These are phyloP conservation scores for Argyrosomus japonicus DNA, from an alignment of 2,113 vertebrate genomes.

Conservation along the genomic window DNA sequence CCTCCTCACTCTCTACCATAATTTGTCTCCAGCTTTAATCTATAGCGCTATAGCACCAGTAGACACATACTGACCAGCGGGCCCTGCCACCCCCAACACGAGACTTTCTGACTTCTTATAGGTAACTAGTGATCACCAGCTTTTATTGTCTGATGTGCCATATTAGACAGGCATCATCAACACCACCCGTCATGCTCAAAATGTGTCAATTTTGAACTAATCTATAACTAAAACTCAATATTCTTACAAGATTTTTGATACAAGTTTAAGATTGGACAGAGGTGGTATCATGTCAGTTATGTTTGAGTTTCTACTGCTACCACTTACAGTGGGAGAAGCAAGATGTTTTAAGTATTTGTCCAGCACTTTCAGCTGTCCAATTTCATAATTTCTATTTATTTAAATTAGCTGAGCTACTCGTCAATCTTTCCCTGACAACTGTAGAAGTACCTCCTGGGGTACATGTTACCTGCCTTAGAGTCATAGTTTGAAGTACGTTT, in stretches of 20 bases:
- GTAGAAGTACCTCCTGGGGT: neutral
- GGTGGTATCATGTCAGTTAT: neutral
- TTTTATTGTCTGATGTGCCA: neutral
- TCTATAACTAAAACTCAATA: neutral
- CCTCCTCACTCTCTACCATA: constrained; percentile 4
- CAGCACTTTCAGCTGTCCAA: neutral
- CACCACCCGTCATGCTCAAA: neutral
- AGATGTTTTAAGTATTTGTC: neutral
- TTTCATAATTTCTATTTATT: neutral
- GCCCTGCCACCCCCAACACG: neutral
- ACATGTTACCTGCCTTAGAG: neutral
- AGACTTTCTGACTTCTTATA: neutral
- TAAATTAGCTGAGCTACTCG: neutral
- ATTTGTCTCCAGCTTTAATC: constrained; percentile 23
- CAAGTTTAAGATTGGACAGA: neutral
- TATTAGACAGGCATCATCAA: neutral
- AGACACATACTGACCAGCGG: constrained; percentile 6
- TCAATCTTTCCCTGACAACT: neutral
- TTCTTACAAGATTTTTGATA: neutral
- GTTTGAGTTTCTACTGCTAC: neutral
- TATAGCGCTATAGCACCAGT: constrained; percentile 5
- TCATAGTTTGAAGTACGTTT: neutral
- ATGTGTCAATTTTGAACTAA: neutral
- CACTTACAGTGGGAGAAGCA: neutral
- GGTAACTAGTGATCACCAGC: too few relatives aligned